Percentiles rank a stretch among this genome's conserved stretches.
phyloP scores from a whole-genome alignment of 1,140 invertebrate species.

The Anastatus disparis region DNA sequence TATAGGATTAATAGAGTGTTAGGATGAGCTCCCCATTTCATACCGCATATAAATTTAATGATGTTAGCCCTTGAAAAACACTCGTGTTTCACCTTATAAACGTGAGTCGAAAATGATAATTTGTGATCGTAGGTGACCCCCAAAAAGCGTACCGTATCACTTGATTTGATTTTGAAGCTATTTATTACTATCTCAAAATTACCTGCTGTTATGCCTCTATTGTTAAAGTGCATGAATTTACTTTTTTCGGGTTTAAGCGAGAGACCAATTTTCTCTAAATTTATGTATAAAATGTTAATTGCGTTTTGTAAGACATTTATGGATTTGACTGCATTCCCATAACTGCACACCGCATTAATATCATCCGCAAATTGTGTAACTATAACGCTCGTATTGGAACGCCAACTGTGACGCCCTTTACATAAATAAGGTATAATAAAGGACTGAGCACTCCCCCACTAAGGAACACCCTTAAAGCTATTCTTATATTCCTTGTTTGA shows the following conservation, averaged over 20 bases:
- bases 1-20: too few species aligned
- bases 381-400: background rate
- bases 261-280: background rate
- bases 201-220: background rate
- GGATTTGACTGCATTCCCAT: background rate
- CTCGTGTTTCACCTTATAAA: background rate
- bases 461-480: too few species aligned
- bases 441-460: too few species aligned
- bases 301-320: background rate
- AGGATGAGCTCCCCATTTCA: slow-evolving; percentile 28
- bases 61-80: background rate
- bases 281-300: background rate
- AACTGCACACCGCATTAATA: too few species aligned
- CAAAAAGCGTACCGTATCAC: background rate
- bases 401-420: background rate
- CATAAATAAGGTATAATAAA: too few species aligned
- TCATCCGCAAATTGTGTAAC: too few species aligned
- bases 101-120: background rate
- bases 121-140: background rate
- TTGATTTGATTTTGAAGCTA: background rate
- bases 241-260: background rate
- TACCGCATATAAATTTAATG: too few species aligned
- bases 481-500: too few species aligned
- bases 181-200: background rate
- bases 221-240: slow-evolving; percentile 4